These are phyloP conservation scores for Varanus komodoensis DNA, from an alignment of 2,113 vertebrate species.

Conservation along the genomic window DNA sequence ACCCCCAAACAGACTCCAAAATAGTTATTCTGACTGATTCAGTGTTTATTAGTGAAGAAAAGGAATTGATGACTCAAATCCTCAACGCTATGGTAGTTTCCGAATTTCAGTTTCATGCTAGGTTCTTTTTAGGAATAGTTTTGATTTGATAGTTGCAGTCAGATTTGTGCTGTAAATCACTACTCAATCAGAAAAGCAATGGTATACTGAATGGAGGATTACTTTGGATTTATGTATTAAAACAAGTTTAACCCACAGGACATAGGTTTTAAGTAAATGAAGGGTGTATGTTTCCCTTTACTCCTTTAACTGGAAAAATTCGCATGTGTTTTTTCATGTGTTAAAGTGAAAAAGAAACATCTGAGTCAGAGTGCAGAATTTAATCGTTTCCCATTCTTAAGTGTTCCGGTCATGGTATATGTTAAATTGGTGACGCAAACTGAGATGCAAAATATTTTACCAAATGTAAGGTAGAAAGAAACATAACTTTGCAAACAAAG, in stretches of 20 bases:
- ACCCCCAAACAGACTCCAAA: conserved; percentile 69
- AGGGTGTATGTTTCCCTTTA: conserved; percentile 8
- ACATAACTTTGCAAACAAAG: conserved; percentile 74
- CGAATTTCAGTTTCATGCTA: conserved; percentile 82
- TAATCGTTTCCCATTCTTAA: conserved; percentile 82
- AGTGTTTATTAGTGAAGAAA: conserved; percentile 79
- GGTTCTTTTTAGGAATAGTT: conserved; percentile 85
- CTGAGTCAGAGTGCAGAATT: conserved; percentile 79
- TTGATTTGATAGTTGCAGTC: conserved; percentile 72
- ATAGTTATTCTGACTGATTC: conserved; percentile 81
- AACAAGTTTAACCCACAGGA: not conserved
- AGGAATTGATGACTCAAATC: conserved; percentile 84
- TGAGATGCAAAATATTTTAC: conserved; percentile 80
- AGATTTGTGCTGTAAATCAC: conserved; percentile 43
- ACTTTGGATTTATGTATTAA: not conserved
- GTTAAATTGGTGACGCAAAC: conserved; percentile 86
- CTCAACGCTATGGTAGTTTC: conserved; percentile 73
- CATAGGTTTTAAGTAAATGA: not conserved
- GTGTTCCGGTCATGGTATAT: conserved; percentile 83
- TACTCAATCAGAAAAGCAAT: conserved; percentile 47
- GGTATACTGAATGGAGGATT: rapidly evolving
- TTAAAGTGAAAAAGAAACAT: conserved; percentile 70
- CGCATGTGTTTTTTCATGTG: not conserved
- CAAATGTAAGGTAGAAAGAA: conserved; percentile 77
- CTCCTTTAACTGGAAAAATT: not conserved